Evolutionary conservation across 92 coral and sea anemone species (phyloP), one percentile per base, ranked within the genome.

Genomic region (Zoanthus sansibaricus): DNA sequence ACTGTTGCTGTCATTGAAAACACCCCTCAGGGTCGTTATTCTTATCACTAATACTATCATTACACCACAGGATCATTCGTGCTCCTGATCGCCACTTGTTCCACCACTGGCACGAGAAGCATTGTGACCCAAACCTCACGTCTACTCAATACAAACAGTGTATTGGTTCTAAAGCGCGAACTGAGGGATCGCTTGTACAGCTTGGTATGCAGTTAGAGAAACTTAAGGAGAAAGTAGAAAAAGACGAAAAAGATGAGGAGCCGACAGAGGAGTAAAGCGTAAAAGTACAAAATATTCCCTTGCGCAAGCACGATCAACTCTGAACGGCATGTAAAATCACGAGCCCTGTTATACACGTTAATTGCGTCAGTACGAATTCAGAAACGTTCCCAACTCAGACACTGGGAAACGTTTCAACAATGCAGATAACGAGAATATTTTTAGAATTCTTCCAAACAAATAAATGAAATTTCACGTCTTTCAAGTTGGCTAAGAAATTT

Each of bases 71-170:
- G 86, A 93, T 96, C 33, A 91, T 96, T 18, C 95, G 98, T 46
- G 94, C 98, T 25, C 98, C 98, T 4, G 98, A 96, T 45, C 82
- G 98, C 54, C 94, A 92, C 54, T 86, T 95, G 21, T 95, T 95
- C 74, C 98, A 95, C 83, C 90, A 92, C 37, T 95, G 89, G 82
- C 98, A 95, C 89, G 93, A 92, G 64, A 95, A 95, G 86, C 75
- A 92, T 75, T 95, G 98, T 49, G 98, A 95, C 82, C 97, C 94
- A 2, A 92, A 59, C 86, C 94, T 95, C 52, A 92, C 83, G 76
- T 72, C 77, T 71, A 91, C 92, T 21, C 98, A 95, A 86, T 92
- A 92, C 76, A 68, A 89, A 25, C 89, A 93, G n/a, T 95, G 98
- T 51, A 79, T 95, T 6, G 95, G 94, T 3, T 92, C 98, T 79